Evolutionary conservation across 2,797 vertebrate genomes (phyloP).

Genomic region (Myiotriccus ornatus): DNA sequence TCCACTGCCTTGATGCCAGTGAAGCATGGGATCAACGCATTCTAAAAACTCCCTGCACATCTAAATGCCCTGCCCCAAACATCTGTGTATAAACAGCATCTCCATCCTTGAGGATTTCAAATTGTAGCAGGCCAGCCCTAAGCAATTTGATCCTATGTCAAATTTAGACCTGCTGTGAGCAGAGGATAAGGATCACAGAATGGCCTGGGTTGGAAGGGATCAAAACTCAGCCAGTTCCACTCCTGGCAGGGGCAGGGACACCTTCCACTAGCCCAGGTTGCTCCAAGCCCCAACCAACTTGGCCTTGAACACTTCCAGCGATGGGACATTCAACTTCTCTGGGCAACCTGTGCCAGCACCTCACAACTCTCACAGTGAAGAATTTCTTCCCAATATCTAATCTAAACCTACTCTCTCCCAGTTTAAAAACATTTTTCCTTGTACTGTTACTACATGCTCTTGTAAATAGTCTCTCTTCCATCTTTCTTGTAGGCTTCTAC

Average conservation of each 20-base stretch:
- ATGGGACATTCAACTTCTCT: background rate
- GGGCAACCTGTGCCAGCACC: background rate
- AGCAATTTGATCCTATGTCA: background rate
- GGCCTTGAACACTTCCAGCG: background rate
- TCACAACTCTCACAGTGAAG: background rate
- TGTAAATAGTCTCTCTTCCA: background rate
- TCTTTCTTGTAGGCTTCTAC: background rate
- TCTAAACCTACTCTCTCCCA: too few relatives aligned
- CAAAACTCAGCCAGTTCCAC: background rate
- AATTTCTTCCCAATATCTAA: background rate
- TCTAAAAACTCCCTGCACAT: background rate
- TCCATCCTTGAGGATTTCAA: background rate
- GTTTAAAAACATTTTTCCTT: background rate
- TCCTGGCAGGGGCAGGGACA: background rate
- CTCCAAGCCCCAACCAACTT: background rate
- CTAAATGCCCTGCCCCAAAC: background rate
- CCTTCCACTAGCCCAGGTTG: background rate
- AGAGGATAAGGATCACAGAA: background rate
- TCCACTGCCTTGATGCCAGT: background rate
- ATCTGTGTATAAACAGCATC: background rate
- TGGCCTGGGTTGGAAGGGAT: background rate
- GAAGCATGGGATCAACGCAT: background rate
- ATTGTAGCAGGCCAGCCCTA: background rate
- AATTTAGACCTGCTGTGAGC: background rate
- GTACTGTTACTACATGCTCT: background rate